phyloP scores from a whole-genome alignment of 2,113 vertebrate genomes.

The Tauraco erythrolophus region DNA sequence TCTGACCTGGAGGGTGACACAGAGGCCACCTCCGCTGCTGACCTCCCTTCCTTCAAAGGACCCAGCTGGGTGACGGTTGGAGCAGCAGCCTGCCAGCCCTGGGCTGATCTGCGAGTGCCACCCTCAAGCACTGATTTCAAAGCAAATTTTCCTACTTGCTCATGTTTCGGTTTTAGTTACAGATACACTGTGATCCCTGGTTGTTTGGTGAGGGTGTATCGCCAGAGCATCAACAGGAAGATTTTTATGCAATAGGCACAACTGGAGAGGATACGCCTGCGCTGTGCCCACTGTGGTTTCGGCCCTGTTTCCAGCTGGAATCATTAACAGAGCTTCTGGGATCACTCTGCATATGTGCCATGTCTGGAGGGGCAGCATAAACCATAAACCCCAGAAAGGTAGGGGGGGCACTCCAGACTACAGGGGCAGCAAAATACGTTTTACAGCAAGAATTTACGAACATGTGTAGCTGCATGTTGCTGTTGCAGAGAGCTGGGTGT shows the following conservation, averaged over 20 bases:
- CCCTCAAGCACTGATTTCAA: neutral
- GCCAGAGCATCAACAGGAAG: neutral
- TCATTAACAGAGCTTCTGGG: neutral
- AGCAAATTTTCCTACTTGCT: neutral
- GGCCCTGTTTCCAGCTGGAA: neutral
- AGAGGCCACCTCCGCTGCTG: neutral
- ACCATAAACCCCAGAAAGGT: neutral
- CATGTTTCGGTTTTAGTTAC: neutral
- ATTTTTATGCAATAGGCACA: neutral
- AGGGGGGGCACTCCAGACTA: neutral
- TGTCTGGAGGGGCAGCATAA: neutral
- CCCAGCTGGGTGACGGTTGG: neutral
- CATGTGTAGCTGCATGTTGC: neutral
- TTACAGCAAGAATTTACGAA: neutral
- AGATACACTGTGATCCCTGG: fast-evolving
- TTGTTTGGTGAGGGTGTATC: neutral
- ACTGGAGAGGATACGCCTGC: neutral
- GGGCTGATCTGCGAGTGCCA: neutral
- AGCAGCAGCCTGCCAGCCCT: neutral
- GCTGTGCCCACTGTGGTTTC: neutral
- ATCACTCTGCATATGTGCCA: neutral
- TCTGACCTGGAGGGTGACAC: neutral
- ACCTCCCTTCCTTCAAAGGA: neutral
- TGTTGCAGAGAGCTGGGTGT: neutral
- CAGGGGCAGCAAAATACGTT: neutral